Conservation (phyloP, 1,140 invertebrate genomes). For the Antheraea mylitta region DNA sequence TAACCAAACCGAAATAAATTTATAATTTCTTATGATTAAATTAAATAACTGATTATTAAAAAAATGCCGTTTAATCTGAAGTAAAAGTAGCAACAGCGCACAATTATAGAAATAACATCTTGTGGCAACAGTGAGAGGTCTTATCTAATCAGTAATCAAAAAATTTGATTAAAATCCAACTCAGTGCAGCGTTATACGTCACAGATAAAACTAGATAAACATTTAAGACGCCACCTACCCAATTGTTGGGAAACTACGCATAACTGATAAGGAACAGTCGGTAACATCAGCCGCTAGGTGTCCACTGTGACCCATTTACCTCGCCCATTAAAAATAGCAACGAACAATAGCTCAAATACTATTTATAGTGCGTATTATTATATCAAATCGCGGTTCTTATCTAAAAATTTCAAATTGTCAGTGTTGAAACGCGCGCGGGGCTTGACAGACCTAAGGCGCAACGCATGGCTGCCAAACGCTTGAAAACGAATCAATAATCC, state of each 20-base stretch:
- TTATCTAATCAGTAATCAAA: background rate
- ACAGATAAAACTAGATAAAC: slow-evolving; percentile 1
- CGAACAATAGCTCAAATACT: slow-evolving; percentile 74
- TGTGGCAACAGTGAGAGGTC: background rate
- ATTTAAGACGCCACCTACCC: slow-evolving; percentile 48
- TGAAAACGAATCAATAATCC: slow-evolving; percentile 57
- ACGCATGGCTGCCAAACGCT: slow-evolving; percentile 14
- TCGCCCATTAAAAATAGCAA: slow-evolving; percentile 72
- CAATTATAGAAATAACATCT: background rate
- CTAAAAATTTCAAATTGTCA: background rate
- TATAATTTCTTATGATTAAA: too few species aligned
- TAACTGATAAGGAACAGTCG: slow-evolving; percentile 42
- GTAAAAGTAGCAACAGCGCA: too few species aligned
- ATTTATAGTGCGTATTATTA: slow-evolving; percentile 73
- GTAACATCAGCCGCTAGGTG: slow-evolving; percentile 41
- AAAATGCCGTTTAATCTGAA: too few species aligned
- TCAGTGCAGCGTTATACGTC: background rate
- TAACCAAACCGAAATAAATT: too few species aligned
- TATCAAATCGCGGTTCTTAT: slow-evolving; percentile 40
- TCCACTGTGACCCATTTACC: slow-evolving; percentile 67
- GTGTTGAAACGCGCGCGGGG: slow-evolving; percentile 8
- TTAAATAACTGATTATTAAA: too few species aligned
- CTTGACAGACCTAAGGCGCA: background rate
- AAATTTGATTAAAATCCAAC: background rate
- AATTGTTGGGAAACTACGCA: slow-evolving; percentile 26